Evolutionary conservation across 1,140 invertebrate species (phyloP), one percentile per base, ranked within the genome.

Genomic region (Calosoma granatense): DNA sequence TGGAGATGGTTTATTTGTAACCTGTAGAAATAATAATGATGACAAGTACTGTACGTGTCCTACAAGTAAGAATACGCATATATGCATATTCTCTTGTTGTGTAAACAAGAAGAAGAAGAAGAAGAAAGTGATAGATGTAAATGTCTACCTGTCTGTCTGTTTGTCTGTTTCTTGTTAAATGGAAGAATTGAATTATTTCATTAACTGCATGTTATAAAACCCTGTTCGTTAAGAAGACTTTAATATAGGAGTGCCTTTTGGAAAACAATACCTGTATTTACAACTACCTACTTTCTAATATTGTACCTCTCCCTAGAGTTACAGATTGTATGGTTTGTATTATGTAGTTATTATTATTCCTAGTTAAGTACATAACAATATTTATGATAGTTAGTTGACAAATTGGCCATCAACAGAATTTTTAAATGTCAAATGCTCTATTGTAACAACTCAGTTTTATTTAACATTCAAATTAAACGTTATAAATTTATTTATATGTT

Each of bases 201-300:
- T n/a, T n/a, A 12, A 47, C 17, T 47, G 41, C 41, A 47, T 47
- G 41, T 47, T n/a, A n/a, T n/a, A n/a, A n/a, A n/a, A 47, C 41
- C 41, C 41, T 17, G 22, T 36, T 26, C 17, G 53, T 26, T n/a
- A n/a, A 52, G 55, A 60, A 63, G 60, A 63, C 61, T 64, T 61
- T 55, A 63, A 61, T 53, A 61, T 64, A 65, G 64, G 60, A 65
- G 64, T 65, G 64, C 64, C 64, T 65, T 65, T 61, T 59, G 43
- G 61, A 65, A n/a, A 61, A 65, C 62, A 64, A 65, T 62, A 64
- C 57, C 55, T 60, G 59, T 58, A 56, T 54, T 47, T 47, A 47
- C 41, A 30, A 30, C n/a, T n/a, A n/a, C 14, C 26, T 17, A 47
- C 41, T 9, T 47, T 47, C 17, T 47, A 47, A 30, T 47, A n/a